phyloP scores from a whole-genome alignment of 2,113 vertebrate genomes.

The Sarotherodon lohbergeri region DNA sequence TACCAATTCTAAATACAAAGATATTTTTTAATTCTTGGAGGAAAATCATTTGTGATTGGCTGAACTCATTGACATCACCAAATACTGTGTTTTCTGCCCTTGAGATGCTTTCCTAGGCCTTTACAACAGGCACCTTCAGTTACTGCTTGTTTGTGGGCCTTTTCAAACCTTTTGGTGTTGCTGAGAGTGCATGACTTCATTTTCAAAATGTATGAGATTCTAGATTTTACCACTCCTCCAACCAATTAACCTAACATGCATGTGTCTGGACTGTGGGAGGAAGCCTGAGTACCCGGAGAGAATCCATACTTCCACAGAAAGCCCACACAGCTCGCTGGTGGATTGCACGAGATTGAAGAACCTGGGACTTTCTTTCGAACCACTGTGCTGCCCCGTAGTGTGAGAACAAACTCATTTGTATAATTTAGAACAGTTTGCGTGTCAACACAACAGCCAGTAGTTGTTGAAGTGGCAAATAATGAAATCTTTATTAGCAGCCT shows the following conservation, averaged over 20 bases:
- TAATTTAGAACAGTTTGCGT: neutral
- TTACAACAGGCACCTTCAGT: neutral
- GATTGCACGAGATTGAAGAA: neutral
- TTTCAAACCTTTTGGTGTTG: neutral
- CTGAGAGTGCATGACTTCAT: neutral
- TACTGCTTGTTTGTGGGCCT: neutral
- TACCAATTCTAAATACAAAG: neutral
- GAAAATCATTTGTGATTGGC: neutral
- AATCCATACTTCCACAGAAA: neutral
- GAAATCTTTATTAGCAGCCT: neutral
- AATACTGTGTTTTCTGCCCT: neutral
- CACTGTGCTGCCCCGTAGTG: accelerated
- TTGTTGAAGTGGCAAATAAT: neutral
- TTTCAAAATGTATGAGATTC: neutral
- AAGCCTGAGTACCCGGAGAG: neutral
- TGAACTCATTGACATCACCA: neutral
- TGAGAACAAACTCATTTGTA: neutral
- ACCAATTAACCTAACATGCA: neutral
- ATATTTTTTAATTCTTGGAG: neutral
- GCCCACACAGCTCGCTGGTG: neutral
- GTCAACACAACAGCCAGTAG: neutral
- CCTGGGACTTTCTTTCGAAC: accelerated
- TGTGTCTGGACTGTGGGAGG: neutral
- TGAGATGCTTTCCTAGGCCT: neutral
- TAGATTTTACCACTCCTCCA: neutral